Evolutionary conservation across 1,140 invertebrate species (phyloP), one percentile per base, ranked within the genome.

Genomic region (Drosophila sp.): DNA sequence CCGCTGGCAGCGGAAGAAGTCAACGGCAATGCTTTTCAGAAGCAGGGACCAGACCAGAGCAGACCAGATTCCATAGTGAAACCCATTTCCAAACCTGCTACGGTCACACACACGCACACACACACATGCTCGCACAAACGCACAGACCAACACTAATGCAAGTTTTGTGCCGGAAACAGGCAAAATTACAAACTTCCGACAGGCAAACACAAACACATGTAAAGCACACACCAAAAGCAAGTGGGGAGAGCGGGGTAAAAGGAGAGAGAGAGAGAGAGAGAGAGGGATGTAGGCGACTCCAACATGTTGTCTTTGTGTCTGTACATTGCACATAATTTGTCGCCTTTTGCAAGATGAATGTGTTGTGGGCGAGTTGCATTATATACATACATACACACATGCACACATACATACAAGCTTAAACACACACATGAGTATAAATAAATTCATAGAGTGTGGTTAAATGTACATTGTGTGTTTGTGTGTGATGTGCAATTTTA

Each of bases 151-250:
- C 48, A 90, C 81, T 90, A 86, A 90, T 86, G 81, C 78, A 90
- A 90, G 87, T 86, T 90, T 90, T 90, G 86, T 70, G 76, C 86
- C 82, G 86, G 86, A 90, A 90, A 90, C 86, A 90, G 79, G 87
- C 78, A 82, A 90, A 90, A 90, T 90, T 90, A 90, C 86, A 90
- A 90, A 90, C 87, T 90, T 90, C 86, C 86, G 86, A 90, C 87
- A 90, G 83, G 50, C 86, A 86, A 90, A 76, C 63, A 79, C 74
- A 79, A 77, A 76, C 70, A 79, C 73, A 79, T 79, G 73, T 76
- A 72, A 64, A 70, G 65, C 63, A 73, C 58, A 76, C 59, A 76
- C 45, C 81, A 80, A 75, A 77, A 45, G 36, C 46, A 25, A 65
- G 34, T 38, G 9, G 27, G 8, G 7, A 32, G 18, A 14, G 36